Percentiles rank a stretch among this genome's conserved stretches.
Evolutionary conservation across 2,888 invertebrate species (phyloP).

Genomic region (Ennomos erosarius): DNA sequence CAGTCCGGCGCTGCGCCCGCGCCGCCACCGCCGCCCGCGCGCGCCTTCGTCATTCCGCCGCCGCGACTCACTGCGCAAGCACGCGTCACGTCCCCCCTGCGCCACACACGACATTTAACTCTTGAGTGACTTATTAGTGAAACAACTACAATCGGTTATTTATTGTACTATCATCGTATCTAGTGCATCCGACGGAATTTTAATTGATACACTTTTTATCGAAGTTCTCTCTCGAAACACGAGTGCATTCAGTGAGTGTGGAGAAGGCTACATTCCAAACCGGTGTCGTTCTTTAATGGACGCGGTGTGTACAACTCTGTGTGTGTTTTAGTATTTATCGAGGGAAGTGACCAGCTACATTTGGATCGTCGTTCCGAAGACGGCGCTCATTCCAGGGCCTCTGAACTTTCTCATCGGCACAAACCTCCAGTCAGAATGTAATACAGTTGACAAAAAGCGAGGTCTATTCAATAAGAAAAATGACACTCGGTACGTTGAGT

Average conservation of each 20-base stretch:
- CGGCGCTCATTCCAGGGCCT: constrained; percentile 41
- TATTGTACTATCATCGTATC: constrained; percentile 46
- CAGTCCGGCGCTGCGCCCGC: constrained; percentile 54
- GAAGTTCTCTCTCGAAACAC: constrained; percentile 61
- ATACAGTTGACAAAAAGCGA: constrained; percentile 43
- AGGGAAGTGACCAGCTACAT: constrained; percentile 63
- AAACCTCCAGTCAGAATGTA: constrained; percentile 55
- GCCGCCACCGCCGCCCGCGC: constrained; percentile 44
- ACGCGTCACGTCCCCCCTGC: constrained; percentile 52
- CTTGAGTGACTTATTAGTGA: constrained; percentile 53
- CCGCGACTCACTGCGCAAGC: constrained; percentile 54
- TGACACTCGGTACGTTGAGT: constrained; percentile 79
- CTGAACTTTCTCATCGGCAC: constrained; percentile 37
- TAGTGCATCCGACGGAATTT: constrained; percentile 49
- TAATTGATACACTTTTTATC: constrained; percentile 50
- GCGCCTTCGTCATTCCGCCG: constrained; percentile 60
- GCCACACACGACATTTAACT: constrained; percentile 36
- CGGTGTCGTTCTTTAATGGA: constrained; percentile 82
- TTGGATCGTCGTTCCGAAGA: constrained; percentile 48
- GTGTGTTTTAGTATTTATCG: constrained; percentile 70
- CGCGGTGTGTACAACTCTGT: constrained; percentile 77
- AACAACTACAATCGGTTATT: constrained; percentile 50
- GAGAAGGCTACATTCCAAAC: constrained; percentile 83
- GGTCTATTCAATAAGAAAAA: constrained; percentile 56
- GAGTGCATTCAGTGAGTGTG: constrained; percentile 74